Evolutionary conservation across 1,140 invertebrate species (phyloP).

Genomic region (Lordiphosa collinella): DNA sequence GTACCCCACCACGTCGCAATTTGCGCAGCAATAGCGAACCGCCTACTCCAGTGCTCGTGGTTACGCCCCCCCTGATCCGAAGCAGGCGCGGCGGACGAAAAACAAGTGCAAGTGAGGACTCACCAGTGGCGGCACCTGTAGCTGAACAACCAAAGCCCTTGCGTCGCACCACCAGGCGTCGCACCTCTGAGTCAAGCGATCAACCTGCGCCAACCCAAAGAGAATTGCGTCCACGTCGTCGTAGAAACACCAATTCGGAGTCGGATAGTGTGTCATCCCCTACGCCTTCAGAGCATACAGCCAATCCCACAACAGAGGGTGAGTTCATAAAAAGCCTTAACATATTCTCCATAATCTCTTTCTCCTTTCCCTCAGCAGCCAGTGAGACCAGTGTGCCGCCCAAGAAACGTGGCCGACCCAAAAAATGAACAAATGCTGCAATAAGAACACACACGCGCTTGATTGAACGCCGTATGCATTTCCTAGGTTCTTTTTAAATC

Average conservation of each 20-base stretch:
- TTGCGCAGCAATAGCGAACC: constrained; percentile 39
- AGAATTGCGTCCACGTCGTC: constrained; percentile 2
- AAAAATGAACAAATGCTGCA: background rate
- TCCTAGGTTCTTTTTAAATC: no score
- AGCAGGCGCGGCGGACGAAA: background rate
- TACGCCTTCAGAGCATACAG: background rate
- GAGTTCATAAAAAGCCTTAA: background rate
- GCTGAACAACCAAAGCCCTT: background rate
- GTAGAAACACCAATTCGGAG: background rate
- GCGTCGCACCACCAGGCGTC: constrained; percentile 5
- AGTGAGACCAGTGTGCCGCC: constrained; percentile 33
- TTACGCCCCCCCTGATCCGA: background rate
- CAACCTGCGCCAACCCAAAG: background rate
- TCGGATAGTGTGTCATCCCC: background rate
- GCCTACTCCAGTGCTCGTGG: background rate
- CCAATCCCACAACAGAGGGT: constrained; percentile 10
- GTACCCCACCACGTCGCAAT: background rate
- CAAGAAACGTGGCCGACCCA: constrained; percentile 39
- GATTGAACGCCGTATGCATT: background rate
- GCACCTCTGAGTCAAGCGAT: background rate
- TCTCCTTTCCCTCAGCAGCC: background rate
- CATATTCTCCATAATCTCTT: background rate
- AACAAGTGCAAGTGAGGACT: background rate
- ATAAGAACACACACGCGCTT: background rate
- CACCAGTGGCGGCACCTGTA: background rate